Conservation (phyloP, 2,888 invertebrate species). For the Pilophorus perplexus region DNA sequence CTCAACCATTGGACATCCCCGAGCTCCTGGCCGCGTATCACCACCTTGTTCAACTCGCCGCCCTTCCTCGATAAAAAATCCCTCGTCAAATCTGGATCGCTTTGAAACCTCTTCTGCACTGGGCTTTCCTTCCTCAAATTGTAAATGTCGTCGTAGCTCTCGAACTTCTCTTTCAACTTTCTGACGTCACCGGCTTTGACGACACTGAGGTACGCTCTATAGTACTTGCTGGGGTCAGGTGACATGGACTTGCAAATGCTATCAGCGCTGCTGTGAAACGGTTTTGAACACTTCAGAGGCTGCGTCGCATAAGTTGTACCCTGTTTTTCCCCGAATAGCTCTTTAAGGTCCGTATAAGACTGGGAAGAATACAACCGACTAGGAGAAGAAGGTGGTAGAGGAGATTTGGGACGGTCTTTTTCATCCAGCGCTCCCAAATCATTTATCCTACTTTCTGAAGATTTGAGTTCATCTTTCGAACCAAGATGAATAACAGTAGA, state of each 20-base stretch:
- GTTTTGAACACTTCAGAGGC: conserved; percentile 56
- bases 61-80: conserved; percentile 56
- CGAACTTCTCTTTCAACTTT: conserved; percentile 74
- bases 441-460: conserved; percentile 25
- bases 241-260: conserved; percentile 49
- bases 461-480: conserved; percentile 41
- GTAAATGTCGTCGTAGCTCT: conserved; percentile 61
- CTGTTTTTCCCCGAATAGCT: conserved; percentile 75
- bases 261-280: conserved; percentile 48
- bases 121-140: conserved; percentile 48
- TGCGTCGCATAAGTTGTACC: conserved; percentile 46
- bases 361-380: conserved; percentile 55
- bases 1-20: conserved; percentile 63
- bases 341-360: conserved; percentile 73
- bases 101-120: conserved; percentile 63
- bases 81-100: conserved; percentile 73
- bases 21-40: conserved; percentile 56
- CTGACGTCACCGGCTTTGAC: conserved; percentile 75
- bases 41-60: conserved; percentile 55
- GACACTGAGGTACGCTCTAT: conserved; percentile 66
- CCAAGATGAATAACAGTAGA: conserved; percentile 50
- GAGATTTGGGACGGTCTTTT: conserved; percentile 32
- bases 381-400: conserved; percentile 42
- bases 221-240: conserved; percentile 69
- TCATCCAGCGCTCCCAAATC: conserved; percentile 29